Evolutionary conservation across 1,140 invertebrate genomes (phyloP).

Genomic region (Hetaerina americana): DNA sequence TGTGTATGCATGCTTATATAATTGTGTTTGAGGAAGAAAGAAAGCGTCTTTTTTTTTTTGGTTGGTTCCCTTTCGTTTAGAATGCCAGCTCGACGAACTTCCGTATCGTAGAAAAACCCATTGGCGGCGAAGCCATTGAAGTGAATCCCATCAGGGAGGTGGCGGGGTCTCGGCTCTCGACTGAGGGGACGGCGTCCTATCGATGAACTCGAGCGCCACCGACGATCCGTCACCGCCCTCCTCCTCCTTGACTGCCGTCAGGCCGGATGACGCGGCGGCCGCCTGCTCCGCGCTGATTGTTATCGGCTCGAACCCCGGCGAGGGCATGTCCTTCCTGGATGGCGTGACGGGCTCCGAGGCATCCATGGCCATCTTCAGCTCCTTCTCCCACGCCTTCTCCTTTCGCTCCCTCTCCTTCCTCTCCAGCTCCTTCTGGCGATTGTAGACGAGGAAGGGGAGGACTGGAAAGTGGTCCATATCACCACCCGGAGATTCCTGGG

Average conservation of each 20-base stretch:
- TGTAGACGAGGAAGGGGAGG: constrained; percentile 53
- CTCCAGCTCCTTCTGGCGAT: constrained; percentile 51
- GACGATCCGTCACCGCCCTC: background rate
- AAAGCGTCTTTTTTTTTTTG: too few relatives aligned
- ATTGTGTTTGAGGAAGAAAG: too few relatives aligned
- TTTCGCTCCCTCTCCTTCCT: constrained; percentile 38
- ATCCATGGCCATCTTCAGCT: constrained; percentile 28
- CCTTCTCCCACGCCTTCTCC: constrained; percentile 55
- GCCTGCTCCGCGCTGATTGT: background rate
- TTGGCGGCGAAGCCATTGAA: too few relatives aligned
- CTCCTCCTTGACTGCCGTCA: background rate
- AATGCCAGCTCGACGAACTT: too few relatives aligned
- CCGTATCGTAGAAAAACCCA: too few relatives aligned
- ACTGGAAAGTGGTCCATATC: constrained; percentile 11
- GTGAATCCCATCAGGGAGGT: too few relatives aligned
- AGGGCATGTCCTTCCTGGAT: background rate
- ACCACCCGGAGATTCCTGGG: background rate
- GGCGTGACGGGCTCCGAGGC: background rate
- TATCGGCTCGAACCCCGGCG: background rate
- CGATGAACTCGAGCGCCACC: background rate
- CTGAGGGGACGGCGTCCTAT: background rate
- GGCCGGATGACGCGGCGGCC: background rate
- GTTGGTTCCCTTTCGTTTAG: too few relatives aligned
- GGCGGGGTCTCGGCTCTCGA: background rate
- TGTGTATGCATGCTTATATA: too few relatives aligned